Conservation (phyloP, 2,797 vertebrate genomes). For the Glyptemys insculpta region DNA sequence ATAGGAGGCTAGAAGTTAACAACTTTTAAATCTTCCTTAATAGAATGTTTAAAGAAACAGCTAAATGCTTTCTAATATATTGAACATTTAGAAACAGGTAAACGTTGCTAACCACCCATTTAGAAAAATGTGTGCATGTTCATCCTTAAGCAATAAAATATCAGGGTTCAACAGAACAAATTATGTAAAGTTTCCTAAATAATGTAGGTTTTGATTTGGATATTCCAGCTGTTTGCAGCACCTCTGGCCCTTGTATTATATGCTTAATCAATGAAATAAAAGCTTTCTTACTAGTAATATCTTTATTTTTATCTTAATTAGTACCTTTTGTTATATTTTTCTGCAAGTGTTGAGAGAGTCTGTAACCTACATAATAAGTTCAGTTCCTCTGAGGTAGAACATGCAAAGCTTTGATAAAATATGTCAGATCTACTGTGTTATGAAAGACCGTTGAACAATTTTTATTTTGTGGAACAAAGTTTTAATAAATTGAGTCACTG, state of each 20-base stretch:
- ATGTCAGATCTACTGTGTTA: background rate
- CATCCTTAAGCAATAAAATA: background rate
- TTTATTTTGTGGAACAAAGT: background rate
- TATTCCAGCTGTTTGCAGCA: background rate
- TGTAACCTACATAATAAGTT: background rate
- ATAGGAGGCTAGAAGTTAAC: background rate
- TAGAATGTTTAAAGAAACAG: background rate
- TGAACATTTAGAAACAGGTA: background rate
- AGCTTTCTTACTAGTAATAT: background rate
- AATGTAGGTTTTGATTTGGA: background rate
- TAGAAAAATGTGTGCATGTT: background rate
- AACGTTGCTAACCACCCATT: background rate
- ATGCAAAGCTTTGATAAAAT: background rate
- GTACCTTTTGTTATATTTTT: background rate
- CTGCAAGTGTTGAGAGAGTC: background rate
- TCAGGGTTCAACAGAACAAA: background rate
- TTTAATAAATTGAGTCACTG: background rate
- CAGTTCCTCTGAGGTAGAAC: background rate
- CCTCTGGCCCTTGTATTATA: background rate
- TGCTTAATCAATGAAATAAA: background rate
- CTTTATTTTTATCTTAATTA: background rate
- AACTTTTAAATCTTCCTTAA: background rate
- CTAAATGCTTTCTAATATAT: background rate
- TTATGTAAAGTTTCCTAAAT: background rate
- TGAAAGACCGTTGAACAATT: background rate